Conservation (phyloP, 2,888 invertebrate genomes). For the Limnephilus marmoratus region DNA sequence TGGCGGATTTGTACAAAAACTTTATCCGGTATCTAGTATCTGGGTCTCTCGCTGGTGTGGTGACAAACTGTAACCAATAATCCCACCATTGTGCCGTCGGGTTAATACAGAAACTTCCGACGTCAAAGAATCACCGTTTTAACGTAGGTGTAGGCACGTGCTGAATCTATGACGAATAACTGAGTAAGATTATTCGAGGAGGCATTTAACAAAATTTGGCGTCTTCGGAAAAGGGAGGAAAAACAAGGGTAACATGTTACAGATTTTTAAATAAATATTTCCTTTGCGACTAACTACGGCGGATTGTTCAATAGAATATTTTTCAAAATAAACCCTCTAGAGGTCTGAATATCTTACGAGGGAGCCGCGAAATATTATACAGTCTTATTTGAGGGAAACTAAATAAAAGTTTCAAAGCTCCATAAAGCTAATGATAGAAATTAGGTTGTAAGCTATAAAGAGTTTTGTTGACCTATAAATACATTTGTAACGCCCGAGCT, state of each 20-base stretch:
- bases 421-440: not conserved
- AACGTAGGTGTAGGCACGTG: constrained; percentile 2
- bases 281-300: not conserved
- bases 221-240: too few species aligned
- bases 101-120: constrained; percentile 7
- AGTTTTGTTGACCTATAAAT: too few species aligned
- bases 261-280: not conserved
- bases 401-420: not conserved
- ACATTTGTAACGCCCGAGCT: too few species aligned
- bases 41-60: not conserved
- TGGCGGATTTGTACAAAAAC: constrained; percentile 41
- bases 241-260: not conserved
- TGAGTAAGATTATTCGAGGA: too few species aligned
- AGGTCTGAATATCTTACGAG: too few species aligned
- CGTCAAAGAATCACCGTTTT: constrained; percentile 37
- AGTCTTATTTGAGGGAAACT: not conserved
- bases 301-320: too few species aligned
- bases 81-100: constrained; percentile 23
- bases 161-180: not conserved
- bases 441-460: not conserved
- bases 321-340: too few species aligned
- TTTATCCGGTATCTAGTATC: constrained; percentile 38
- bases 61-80: constrained; percentile 44
- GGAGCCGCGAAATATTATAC: too few species aligned
- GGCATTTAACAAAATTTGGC: too few species aligned